phyloP scores from a whole-genome alignment of 2,113 vertebrate genomes.

The Peucedramus taeniatus region DNA sequence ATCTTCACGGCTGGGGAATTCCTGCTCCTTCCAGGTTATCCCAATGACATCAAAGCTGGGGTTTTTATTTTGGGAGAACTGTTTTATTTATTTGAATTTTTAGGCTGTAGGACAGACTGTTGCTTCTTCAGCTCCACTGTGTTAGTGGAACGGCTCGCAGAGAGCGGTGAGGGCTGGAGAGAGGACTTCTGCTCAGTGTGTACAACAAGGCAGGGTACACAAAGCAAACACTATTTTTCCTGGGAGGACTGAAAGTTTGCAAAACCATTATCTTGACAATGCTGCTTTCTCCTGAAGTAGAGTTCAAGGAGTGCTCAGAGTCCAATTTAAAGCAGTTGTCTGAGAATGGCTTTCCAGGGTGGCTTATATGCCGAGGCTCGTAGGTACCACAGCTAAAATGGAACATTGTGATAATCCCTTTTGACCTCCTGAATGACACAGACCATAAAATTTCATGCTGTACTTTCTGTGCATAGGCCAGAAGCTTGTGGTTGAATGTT shows the following conservation, averaged over 20 bases:
- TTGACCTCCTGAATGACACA: slow-evolving; percentile 1
- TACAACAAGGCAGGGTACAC: neutral
- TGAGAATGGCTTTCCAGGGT: slow-evolving; percentile 6
- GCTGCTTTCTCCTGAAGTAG: slow-evolving; percentile 2
- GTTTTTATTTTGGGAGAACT: neutral
- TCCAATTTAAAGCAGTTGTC: slow-evolving; percentile 7
- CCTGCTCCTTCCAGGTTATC: neutral
- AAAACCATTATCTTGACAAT: neutral
- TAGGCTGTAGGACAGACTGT: neutral
- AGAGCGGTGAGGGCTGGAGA: neutral
- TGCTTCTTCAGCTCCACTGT: neutral
- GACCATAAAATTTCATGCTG: neutral
- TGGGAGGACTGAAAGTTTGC: neutral
- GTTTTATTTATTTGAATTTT: neutral
- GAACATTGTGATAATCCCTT: slow-evolving; percentile 22
- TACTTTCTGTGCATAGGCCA: slow-evolving; percentile 1
- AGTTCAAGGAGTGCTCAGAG: slow-evolving; percentile 14
- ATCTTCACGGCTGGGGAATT: neutral
- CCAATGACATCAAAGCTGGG: neutral
- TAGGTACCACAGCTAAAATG: neutral
- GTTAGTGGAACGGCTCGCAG: neutral
- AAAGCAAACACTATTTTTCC: slow-evolving; percentile 11
- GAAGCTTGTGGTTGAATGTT: neutral
- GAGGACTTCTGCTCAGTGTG: neutral
- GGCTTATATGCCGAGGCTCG: neutral